Conservation (phyloP, 2,888 invertebrate genomes). For the Drosophila diplacantha region DNA sequence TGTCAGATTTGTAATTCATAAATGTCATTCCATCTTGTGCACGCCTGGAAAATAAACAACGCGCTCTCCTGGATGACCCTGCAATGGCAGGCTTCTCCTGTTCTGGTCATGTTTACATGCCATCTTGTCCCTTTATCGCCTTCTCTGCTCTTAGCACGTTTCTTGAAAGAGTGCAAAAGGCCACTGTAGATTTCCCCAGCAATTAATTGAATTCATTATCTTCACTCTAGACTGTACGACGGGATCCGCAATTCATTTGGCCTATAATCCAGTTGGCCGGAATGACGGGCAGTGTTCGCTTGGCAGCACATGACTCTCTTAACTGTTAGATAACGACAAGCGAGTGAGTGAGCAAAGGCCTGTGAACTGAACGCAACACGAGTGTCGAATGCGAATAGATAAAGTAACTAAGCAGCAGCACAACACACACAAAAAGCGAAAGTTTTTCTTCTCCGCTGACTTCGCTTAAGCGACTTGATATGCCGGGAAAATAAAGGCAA, state of each 20-base stretch:
- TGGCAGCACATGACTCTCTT: constrained; percentile 25
- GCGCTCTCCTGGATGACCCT: not conserved
- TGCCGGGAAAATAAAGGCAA: constrained; percentile 1
- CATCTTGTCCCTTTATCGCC: constrained; percentile 3
- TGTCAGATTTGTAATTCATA: constrained; percentile 49
- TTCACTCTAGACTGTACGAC: constrained; percentile 4
- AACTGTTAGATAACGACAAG: constrained; percentile 23
- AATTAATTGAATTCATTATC: constrained; percentile 18
- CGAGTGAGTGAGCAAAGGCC: constrained; percentile 11
- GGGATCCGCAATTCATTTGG: constrained; percentile 10
- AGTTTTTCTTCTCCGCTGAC: constrained; percentile 28
- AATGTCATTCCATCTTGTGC: constrained; percentile 34
- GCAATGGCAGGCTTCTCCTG: constrained; percentile 2
- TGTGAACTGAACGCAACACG: constrained; percentile 14
- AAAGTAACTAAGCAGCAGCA: not conserved
- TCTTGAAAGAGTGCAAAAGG: not conserved
- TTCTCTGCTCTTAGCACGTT: constrained; percentile 7
- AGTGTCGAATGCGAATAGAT: constrained; percentile 24
- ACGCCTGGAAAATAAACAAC: constrained; percentile 12
- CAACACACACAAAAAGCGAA: constrained; percentile 24
- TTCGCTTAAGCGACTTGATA: constrained; percentile 9
- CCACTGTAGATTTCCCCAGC: not conserved
- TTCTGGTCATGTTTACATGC: constrained; percentile 9
- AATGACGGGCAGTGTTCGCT: constrained; percentile 7
- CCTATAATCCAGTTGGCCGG: constrained; percentile 24